Conservation (phyloP, 2,113 vertebrate genomes). For the Thalassarche chlororhynchos region DNA sequence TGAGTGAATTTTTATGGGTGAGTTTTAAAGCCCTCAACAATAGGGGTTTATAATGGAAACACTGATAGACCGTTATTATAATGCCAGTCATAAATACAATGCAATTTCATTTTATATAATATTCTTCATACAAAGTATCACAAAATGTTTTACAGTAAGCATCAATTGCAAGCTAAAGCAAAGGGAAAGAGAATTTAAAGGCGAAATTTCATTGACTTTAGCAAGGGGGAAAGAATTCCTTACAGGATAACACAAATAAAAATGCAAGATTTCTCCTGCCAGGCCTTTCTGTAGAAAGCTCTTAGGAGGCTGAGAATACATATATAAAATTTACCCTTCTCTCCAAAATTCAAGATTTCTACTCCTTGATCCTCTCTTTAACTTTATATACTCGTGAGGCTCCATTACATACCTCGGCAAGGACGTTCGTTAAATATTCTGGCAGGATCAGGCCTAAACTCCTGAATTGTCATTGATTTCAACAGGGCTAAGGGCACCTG, state of each 20-base stretch:
- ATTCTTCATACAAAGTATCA: conserved; percentile 37
- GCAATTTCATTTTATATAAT: conserved; percentile 51
- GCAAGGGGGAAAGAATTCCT: not conserved
- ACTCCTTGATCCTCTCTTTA: not conserved
- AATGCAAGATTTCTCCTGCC: not conserved
- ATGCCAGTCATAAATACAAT: conserved; percentile 53
- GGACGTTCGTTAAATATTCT: not conserved
- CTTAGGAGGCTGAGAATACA: not conserved
- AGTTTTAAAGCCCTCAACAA: conserved; percentile 51
- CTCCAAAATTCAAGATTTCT: not conserved
- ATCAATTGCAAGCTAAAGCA: conserved; percentile 33
- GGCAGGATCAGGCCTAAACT: not conserved
- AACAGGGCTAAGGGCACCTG: not conserved
- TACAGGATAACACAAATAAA: not conserved
- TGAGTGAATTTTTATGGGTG: conserved; percentile 28
- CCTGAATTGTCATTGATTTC: not conserved
- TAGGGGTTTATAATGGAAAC: conserved; percentile 43
- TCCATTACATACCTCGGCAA: not conserved
- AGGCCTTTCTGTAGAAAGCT: not conserved
- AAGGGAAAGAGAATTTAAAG: conserved; percentile 9
- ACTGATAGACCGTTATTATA: conserved; percentile 23
- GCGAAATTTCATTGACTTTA: not conserved
- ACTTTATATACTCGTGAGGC: not conserved
- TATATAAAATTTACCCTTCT: not conserved
- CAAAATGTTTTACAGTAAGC: conserved; percentile 45